These are phyloP conservation scores for Lepus timidus DNA, from an alignment of 2,113 vertebrate species.

Conservation along the genomic window DNA sequence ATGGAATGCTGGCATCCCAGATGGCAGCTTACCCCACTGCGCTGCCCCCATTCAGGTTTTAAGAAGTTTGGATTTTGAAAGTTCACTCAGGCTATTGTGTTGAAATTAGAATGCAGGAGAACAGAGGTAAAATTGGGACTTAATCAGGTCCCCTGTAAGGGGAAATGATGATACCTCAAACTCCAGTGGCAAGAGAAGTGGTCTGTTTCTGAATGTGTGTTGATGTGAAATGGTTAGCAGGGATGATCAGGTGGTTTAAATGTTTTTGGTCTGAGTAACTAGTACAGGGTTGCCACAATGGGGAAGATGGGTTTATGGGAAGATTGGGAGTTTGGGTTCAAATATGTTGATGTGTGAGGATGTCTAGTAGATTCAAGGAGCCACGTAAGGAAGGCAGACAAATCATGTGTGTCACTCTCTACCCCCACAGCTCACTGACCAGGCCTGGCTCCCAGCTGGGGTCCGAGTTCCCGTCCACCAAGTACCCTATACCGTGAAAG, in stretches of 20 bases:
- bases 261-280: background rate
- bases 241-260: background rate
- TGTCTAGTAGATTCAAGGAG: background rate
- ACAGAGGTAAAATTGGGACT: conserved; percentile 4
- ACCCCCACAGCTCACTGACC: conserved; percentile 89
- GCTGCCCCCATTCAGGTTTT: no score
- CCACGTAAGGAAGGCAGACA: background rate
- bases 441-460: conserved; percentile 91
- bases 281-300: background rate
- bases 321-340: background rate
- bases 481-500: conserved; percentile 92
- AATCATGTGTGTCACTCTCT: background rate
- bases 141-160: background rate
- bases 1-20: no score
- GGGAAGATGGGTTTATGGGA: background rate
- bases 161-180: background rate
- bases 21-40: no score
- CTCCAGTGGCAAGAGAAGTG: background rate
- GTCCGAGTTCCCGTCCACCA: conserved; percentile 94
- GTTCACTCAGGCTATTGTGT: background rate
- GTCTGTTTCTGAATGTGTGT: background rate
- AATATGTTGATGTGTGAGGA: background rate
- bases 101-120: background rate
- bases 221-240: background rate
- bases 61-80: background rate